These are phyloP conservation scores for Daboia siamensis DNA, from an alignment of 2,113 vertebrate species.

Conservation along the genomic window DNA sequence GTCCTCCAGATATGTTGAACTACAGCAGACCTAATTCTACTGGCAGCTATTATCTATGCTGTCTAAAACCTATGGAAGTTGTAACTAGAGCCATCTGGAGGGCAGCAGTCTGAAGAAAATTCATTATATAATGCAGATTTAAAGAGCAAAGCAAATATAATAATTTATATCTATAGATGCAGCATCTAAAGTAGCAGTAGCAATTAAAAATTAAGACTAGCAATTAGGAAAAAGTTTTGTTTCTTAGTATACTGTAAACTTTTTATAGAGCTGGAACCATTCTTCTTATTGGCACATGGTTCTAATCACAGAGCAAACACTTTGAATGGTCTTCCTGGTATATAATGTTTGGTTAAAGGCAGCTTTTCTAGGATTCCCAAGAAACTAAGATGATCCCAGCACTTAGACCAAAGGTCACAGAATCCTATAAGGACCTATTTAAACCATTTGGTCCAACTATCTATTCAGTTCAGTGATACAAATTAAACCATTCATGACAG, in stretches of 20 bases:
- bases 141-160: not conserved
- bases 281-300: not conserved
- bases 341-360: not conserved
- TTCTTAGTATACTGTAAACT: not conserved
- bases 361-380: not conserved
- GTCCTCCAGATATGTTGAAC: not conserved
- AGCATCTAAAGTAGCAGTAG: not conserved
- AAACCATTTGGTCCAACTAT: not conserved
- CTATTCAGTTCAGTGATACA: not conserved
- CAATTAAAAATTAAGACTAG: not conserved
- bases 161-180: not conserved
- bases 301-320: not conserved
- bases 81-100: not conserved
- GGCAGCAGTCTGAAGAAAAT: not conserved
- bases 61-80: not conserved
- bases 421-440: not conserved
- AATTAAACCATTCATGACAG: not conserved
- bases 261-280: not conserved
- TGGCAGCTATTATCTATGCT: not conserved
- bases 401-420: not conserved
- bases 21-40: not conserved
- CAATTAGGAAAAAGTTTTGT: not conserved
- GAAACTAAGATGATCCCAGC: not conserved
- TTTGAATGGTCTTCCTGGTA: not conserved
- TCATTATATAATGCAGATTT: not conserved